phyloP scores from a whole-genome alignment of 2,888 invertebrate species.

The Teinopalpus imperialis region DNA sequence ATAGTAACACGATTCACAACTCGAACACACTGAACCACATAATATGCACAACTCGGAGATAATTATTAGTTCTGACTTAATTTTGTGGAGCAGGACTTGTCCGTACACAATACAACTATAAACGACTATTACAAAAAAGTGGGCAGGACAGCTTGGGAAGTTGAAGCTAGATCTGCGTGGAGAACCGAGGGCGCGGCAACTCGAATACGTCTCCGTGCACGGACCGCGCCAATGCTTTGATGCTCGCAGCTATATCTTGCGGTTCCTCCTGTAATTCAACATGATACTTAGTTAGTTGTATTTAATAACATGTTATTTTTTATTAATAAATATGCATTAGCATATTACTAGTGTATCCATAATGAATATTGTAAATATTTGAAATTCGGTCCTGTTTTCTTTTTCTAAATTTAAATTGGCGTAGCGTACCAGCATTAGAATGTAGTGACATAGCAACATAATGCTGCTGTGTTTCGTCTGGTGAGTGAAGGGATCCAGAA shows the following conservation, averaged over 20 bases:
- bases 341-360: no score
- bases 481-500: no score
- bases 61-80: slow-evolving; percentile 29
- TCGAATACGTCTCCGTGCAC: slow-evolving; percentile 96
- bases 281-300: no score
- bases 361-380: no score
- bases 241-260: slow-evolving; percentile 93
- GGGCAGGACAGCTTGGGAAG: slow-evolving; percentile 11
- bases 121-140: slow-evolving; percentile 15
- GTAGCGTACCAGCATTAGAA: no score
- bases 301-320: no score
- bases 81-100: slow-evolving; percentile 35
- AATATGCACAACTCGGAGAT: slow-evolving; percentile 50
- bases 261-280: slow-evolving; percentile 78
- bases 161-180: slow-evolving; percentile 88
- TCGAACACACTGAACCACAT: slow-evolving; percentile 38
- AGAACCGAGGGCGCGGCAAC: slow-evolving; percentile 91
- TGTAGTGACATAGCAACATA: no score
- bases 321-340: no score
- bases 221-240: slow-evolving; percentile 95
- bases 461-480: no score
- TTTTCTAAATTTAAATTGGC: no score
- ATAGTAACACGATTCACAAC: slow-evolving; percentile 34
- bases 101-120: slow-evolving; percentile 27
- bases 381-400: no score